Percentiles rank a stretch among this genome's conserved stretches.
Conservation (phyloP, 2,888 invertebrate genomes). For the Agrochola circellaris region DNA sequence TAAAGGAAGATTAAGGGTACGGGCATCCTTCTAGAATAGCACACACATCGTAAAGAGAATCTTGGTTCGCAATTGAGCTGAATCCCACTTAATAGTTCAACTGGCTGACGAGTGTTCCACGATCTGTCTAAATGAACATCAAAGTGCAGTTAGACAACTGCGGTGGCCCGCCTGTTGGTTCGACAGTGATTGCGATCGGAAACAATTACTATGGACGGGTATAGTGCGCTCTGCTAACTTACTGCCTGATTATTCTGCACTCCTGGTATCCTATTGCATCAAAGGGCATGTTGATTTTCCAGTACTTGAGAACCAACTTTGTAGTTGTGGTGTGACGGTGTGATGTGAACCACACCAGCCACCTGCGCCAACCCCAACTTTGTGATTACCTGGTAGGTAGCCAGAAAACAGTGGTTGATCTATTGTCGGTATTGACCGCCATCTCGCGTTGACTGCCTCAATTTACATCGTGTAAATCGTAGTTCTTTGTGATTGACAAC, state of each 20-base stretch:
- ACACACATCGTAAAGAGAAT: neutral
- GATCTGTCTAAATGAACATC: conserved; percentile 36
- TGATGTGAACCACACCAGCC: neutral
- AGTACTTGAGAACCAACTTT: neutral
- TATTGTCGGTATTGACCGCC: neutral
- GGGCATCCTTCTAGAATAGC: neutral
- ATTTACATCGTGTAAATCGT: neutral
- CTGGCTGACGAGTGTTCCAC: conserved; percentile 16
- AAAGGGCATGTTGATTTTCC: conserved; percentile 17
- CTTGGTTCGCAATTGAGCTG: neutral
- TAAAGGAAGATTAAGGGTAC: neutral
- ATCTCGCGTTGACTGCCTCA: neutral
- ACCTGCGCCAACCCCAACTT: too few relatives aligned
- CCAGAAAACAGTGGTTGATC: conserved; percentile 7
- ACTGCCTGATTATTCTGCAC: conserved; percentile 31
- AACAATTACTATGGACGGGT: conserved; percentile 53
- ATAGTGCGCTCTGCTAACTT: conserved; percentile 34
- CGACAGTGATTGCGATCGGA: conserved; percentile 54
- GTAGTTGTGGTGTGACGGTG: conserved; percentile 4
- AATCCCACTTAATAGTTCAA: conserved; percentile 6
- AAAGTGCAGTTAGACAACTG: conserved; percentile 43
- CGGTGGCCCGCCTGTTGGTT: conserved; percentile 30
- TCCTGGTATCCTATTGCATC: conserved; percentile 42
- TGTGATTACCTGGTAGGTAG: neutral
- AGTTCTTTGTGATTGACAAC: conserved; percentile 11